These are phyloP conservation scores for Hylaeus volcanicus DNA, from an alignment of 1,140 invertebrate genomes.

Conservation along the genomic window DNA sequence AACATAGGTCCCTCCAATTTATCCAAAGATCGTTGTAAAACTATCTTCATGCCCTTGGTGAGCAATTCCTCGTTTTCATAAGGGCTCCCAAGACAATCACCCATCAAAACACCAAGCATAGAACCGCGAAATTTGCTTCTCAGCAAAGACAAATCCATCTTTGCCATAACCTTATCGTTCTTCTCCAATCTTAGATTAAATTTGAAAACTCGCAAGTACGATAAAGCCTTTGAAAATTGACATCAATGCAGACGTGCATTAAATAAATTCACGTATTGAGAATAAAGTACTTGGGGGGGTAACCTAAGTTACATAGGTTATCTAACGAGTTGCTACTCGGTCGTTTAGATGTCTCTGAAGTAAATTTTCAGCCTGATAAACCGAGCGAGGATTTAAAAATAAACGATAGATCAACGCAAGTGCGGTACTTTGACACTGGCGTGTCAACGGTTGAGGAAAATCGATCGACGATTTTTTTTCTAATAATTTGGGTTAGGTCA, in stretches of 20 bases:
- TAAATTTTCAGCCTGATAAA: neutral
- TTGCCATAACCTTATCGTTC: conserved; percentile 46
- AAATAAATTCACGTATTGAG: neutral
- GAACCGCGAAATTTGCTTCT: conserved; percentile 85
- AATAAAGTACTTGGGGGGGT: neutral
- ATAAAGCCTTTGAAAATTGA: no score
- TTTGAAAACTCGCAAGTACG: neutral
- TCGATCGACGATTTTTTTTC: no score
- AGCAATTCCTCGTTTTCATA: conserved; percentile 84
- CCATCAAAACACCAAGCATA: conserved; percentile 85
- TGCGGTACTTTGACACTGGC: no score
- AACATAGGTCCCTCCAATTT: conserved; percentile 82
- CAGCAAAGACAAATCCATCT: conserved; percentile 77
- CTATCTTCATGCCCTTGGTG: conserved; percentile 77
- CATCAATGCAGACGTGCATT: neutral
- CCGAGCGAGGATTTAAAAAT: neutral
- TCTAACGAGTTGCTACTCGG: neutral
- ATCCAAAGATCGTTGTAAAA: conserved; percentile 83
- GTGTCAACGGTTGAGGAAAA: no score
- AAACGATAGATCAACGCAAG: neutral
- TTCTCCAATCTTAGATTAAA: neutral
- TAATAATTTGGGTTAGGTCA: no score
- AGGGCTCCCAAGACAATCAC: conserved; percentile 87
- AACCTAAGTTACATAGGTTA: neutral
- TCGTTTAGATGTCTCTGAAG: conserved; percentile 12